Base-by-base conservation (phyloP, 1,140 invertebrate species). In the Drosophila kohkoa region DNA sequence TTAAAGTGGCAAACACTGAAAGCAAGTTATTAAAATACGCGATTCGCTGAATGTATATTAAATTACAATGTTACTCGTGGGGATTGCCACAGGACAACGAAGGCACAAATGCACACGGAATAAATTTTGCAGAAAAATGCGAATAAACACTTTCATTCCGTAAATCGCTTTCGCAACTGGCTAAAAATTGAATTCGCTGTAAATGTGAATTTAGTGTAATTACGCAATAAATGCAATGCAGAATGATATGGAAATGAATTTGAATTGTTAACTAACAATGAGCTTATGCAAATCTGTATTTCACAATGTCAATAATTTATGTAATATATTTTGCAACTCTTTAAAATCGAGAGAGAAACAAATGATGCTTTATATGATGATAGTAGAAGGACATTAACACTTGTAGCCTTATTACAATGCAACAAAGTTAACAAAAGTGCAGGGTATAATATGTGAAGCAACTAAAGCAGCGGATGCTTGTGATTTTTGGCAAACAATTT, bases 401-500 rank as follows among this genome's bases (percentile, higher is more conserved):
- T 15, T 54, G 28, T 35, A 32, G 4, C 30, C 51, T 28, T 32
- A 35, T 35, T 54, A 32, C 32, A 54, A 28, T n/a, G n/a, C n/a
- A n/a, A 28, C 51, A 25, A 25, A 25, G 51, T 35, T 54, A 54
- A 35, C 7, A 51, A 52, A 30, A 25, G 57, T 66, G 49, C 48
- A 60, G 70, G 64, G 55, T 68, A 68, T 73, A 46, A 52, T 54
- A 69, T 69, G 71, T 62, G 65, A 41, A 43, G 7, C 67, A 67
- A 51, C 62, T 65, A 65, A 77, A 77, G 64, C 75, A 43, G 80
- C 69, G 79, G 83, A 88, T 75, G 83, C 79, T 62, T 76, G 73
- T 71, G 82, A 87, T 87, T 87, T 88, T 88, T 88, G 83, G 83
- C 83, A 88, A 89, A 75, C 70, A 78, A 80, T 81, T 89, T 83